Evolutionary conservation across 2,797 vertebrate species (phyloP).

Genomic region (Thaleichthys pacificus): DNA sequence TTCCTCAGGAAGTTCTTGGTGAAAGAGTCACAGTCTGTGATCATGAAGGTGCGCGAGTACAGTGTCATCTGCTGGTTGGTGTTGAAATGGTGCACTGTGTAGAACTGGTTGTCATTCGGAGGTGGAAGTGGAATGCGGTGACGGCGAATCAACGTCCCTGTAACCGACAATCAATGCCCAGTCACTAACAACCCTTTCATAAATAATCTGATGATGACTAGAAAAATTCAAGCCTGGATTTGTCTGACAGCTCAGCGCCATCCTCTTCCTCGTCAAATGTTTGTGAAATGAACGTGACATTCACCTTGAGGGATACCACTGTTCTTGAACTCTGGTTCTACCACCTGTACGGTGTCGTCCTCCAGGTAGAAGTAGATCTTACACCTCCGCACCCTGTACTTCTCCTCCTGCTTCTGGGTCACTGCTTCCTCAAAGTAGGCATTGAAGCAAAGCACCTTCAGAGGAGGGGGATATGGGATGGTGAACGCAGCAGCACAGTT

Average conservation of each 20-base stretch:
- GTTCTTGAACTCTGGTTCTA: slow-evolving; percentile 83
- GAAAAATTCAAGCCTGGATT: neutral
- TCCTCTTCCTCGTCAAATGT: neutral
- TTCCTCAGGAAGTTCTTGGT: slow-evolving; percentile 85
- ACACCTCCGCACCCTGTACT: slow-evolving; percentile 81
- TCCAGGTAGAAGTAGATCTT: slow-evolving; percentile 91
- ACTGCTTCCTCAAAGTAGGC: slow-evolving; percentile 85
- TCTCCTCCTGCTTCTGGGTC: slow-evolving; percentile 75
- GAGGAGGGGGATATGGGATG: slow-evolving; percentile 20
- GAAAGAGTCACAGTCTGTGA: slow-evolving; percentile 85
- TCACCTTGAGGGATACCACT: slow-evolving; percentile 89
- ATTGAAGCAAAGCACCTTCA: slow-evolving; percentile 86
- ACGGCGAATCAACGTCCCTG: slow-evolving; percentile 84
- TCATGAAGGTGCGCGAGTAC: slow-evolving; percentile 80
- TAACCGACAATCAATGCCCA: neutral
- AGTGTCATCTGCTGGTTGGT: slow-evolving; percentile 80
- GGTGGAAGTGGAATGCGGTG: slow-evolving; percentile 85
- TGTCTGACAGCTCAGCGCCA: neutral
- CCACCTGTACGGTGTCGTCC: slow-evolving; percentile 90
- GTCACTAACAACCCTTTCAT: neutral
- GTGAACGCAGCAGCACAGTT: neutral
- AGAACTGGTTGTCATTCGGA: slow-evolving; percentile 84
- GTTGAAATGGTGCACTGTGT: slow-evolving; percentile 86
- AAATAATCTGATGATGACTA: neutral
- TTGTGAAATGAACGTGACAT: too few species aligned